Percentiles rank a stretch among this genome's conserved stretches.
Conservation (phyloP, 64 coral and sea anemone species). For the Montipora cactus region DNA sequence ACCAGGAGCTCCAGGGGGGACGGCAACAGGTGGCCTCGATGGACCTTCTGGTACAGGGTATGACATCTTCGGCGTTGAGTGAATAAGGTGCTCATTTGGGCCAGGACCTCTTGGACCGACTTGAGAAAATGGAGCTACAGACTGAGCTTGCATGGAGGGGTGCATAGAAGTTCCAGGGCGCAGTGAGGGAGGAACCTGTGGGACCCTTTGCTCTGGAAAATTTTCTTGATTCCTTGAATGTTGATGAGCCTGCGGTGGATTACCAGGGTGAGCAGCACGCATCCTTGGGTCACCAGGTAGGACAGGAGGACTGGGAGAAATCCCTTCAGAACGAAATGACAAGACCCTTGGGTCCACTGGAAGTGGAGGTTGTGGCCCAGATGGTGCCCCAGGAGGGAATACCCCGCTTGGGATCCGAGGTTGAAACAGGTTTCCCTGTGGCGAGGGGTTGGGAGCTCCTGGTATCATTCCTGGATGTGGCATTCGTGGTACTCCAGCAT, state of each 20-base stretch:
- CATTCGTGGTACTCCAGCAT: conserved; percentile 30
- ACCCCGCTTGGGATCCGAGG: conserved; percentile 40
- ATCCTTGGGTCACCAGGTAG: conserved; percentile 6
- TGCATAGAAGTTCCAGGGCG: background rate
- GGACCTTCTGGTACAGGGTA: conserved; percentile 65
- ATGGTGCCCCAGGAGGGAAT: conserved; percentile 14
- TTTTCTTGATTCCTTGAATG: background rate
- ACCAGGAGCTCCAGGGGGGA: background rate
- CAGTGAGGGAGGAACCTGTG: background rate
- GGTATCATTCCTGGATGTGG: conserved; percentile 29
- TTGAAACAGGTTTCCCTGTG: conserved; percentile 44
- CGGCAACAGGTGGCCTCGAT: background rate
- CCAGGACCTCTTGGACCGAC: conserved; percentile 7
- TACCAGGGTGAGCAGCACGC: background rate
- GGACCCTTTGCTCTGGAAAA: conserved; percentile 9
- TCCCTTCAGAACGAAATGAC: background rate
- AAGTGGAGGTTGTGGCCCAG: background rate
- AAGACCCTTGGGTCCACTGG: conserved; percentile 7
- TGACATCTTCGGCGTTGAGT: conserved; percentile 81
- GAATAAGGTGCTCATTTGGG: conserved; percentile 65
- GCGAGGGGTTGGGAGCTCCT: background rate
- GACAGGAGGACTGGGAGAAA: background rate
- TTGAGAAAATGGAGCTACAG: conserved; percentile 25
- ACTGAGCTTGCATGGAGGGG: background rate
- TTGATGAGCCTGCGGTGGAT: background rate